Conservation (phyloP, 2,888 invertebrate species). For the Teleogryllus oceanicus region DNA sequence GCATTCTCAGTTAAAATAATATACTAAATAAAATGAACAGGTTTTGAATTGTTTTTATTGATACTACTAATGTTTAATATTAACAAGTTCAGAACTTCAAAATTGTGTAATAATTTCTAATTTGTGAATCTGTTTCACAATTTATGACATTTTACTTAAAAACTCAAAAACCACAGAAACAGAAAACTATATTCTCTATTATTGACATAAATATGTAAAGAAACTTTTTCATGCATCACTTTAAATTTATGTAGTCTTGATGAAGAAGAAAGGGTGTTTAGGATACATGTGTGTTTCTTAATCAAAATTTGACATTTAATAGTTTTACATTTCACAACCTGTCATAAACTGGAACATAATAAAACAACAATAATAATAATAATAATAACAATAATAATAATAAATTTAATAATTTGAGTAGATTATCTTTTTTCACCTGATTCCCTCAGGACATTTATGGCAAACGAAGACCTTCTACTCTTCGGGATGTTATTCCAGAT, state of each 20-base stretch:
- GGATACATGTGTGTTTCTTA: background rate
- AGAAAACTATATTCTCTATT: too few species aligned
- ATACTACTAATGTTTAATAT: too few species aligned
- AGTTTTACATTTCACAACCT: constrained; percentile 27
- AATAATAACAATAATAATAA: background rate
- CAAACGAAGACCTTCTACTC: constrained; percentile 65
- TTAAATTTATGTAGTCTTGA: background rate
- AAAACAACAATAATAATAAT: background rate
- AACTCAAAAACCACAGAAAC: too few species aligned
- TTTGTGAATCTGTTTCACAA: background rate
- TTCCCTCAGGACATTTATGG: constrained; percentile 65
- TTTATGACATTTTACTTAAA: constrained; percentile 24
- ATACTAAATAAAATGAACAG: constrained; percentile 19
- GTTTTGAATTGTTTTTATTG: background rate
- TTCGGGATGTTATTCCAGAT: constrained; percentile 70
- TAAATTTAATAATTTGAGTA: constrained; percentile 20
- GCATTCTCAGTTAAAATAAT: constrained; percentile 20
- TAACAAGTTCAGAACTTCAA: background rate
- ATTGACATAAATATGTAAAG: too few species aligned
- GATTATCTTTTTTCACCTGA: constrained; percentile 32
- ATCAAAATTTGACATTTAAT: background rate
- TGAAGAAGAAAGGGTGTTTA: constrained; percentile 1
- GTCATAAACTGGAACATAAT: constrained; percentile 20
- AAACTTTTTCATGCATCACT: too few species aligned
- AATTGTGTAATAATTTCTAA: constrained; percentile 26